Base-by-base conservation (phyloP, 2,888 invertebrate genomes). In the Drosophila prostipennis region DNA sequence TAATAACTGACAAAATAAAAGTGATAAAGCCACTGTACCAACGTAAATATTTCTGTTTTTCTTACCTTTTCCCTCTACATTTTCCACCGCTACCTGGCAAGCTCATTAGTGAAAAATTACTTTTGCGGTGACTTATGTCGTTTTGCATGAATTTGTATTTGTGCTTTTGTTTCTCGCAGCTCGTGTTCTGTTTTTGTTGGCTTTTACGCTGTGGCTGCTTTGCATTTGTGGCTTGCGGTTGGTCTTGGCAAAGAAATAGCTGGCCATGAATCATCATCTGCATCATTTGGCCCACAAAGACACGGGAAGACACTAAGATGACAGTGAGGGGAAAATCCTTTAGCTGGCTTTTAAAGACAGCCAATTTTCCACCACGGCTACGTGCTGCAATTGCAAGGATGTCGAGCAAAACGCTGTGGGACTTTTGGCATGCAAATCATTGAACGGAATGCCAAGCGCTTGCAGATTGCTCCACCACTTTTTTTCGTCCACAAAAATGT, bases 71-170 rank as follows among this genome's bases (percentile, higher is more conserved):
- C 34, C 40, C 8, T 13, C 19, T 7, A 5, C 58, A 32, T 34
- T 40, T 53, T 29, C 53, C 51, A 60, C 49, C 34, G 34, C 72
- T 71, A 77, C 72, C 74, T 72, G 58, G 70, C 71, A 73, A 80
- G 87, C 84, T 84, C 88, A 88, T 84, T 84, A 84, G 89, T 84
- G 84, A 84, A 84, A 84, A 84, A 84, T 84, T 84, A 83, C 84
- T 84, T 77, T 77, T 79, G 88, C 76, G 86, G 84, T 88, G 88
- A 84, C 88, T 84, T 84, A 84, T 84, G 87, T 77, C 88, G 76
- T 85, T 81, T 76, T 61, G 82, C 73, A 67, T 70, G 82, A 82
- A 82, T 82, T 82, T 87, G 82, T 82, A 81, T 82, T 81, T 82
- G 63, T 79, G 77, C 73, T 72, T 76, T 74, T 80, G 77, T 67